Base-by-base conservation (phyloP, 2,888 invertebrate genomes). In the Apotomis betuletana region DNA sequence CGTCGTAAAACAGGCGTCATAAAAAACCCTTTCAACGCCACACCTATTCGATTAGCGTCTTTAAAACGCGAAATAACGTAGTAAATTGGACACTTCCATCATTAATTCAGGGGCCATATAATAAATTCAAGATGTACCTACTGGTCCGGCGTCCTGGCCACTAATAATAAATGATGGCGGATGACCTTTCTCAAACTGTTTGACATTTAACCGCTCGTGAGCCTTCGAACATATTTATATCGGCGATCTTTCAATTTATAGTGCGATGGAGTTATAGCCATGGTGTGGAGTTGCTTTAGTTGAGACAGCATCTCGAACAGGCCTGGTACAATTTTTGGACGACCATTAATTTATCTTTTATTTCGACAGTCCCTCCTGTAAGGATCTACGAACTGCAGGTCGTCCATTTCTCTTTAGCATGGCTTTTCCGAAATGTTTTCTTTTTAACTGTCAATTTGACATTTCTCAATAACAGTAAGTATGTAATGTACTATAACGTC, bases 171-270 rank as follows among this genome's bases (percentile, higher is more conserved):
- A 88, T 87, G 80, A 83, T 80, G 74, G 73, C 41, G 58, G 75
- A 78, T 85, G 87, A 87, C 89, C 88, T 89, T 88, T 88, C 82
- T 86, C 86, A 87, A 84, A 84, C 79, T 75, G 78, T 85, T 85
- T 80, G 83, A 86, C 86, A 82, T 83, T 82, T 83, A 79, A 80
- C 78, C 78, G 76, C 69, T 69, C 64, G 54, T 60, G 65, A 57
- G 15, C 59, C 65, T 58, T 51, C 60, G 13, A 74, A 74, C 67
- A 62, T 67, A 72, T 67, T 72, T 72, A 72, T 72, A 72, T 72
- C 52, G 55, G 4, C 27, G 57, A 72, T 52, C 58, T 62, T 67
- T 67, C 71, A 72, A 72, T 72, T 62, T 58, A 27, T 54, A 54
- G 15, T 65, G 52, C 3, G 41, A 13, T 63, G 9, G 49, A 49